phyloP scores from a whole-genome alignment of 2,888 invertebrate species.

The Caenorhabditis becei region DNA sequence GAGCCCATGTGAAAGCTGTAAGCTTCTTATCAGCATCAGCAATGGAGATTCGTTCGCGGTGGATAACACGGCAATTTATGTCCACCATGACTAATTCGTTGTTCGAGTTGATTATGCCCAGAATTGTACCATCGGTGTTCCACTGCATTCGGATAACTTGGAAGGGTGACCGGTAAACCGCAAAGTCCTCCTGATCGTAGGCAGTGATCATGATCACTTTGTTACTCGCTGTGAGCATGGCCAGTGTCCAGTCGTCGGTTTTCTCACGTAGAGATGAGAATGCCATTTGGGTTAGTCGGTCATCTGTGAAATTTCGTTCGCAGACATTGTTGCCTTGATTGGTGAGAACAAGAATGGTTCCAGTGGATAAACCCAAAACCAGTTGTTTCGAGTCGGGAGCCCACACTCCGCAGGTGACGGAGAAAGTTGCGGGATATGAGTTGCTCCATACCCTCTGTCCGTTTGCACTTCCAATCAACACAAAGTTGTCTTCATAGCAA shows the following conservation, averaged over 20 bases:
- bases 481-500: slow-evolving; percentile 98
- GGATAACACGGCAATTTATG: slow-evolving; percentile 55
- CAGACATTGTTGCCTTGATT: slow-evolving; percentile 76
- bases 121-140: slow-evolving; percentile 74
- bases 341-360: slow-evolving; percentile 75
- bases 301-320: slow-evolving; percentile 72
- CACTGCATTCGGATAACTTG: slow-evolving; percentile 74
- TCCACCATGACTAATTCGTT: slow-evolving; percentile 67
- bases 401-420: slow-evolving; percentile 96
- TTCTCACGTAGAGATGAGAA: slow-evolving; percentile 65
- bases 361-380: slow-evolving; percentile 76
- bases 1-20: slow-evolving; percentile 97
- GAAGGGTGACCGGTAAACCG: slow-evolving; percentile 51
- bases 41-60: slow-evolving; percentile 56
- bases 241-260: slow-evolving; percentile 76
- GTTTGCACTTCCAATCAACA: slow-evolving; percentile 88
- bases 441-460: slow-evolving; percentile 93
- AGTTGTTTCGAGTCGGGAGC: slow-evolving; percentile 95
- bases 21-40: slow-evolving; percentile 82
- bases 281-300: slow-evolving; percentile 69
- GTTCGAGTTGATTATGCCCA: slow-evolving; percentile 74
- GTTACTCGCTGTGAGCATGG: slow-evolving; percentile 63
- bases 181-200: slow-evolving; percentile 60
- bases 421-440: slow-evolving; percentile 86
- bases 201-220: slow-evolving; percentile 64